phyloP scores from a whole-genome alignment of 2,888 invertebrate species.

The Teinopalpus imperialis region DNA sequence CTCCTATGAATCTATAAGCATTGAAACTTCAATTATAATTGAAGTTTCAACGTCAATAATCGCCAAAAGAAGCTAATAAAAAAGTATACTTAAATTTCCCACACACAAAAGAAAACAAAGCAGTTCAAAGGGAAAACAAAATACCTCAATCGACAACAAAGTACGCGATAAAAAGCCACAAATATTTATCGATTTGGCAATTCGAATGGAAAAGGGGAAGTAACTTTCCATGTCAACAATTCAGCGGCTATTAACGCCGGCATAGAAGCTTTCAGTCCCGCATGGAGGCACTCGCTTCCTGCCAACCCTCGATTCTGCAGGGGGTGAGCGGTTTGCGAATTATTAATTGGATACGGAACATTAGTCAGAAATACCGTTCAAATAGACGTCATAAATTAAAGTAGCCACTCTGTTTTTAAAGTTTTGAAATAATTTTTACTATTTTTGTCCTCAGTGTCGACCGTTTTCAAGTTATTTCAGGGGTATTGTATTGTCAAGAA shows the following conservation, averaged over 20 bases:
- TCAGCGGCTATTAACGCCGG: conserved; percentile 35
- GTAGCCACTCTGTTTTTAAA: conserved; percentile 5
- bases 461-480: neutral
- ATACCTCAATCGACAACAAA: conserved; percentile 10
- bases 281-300: conserved; percentile 21
- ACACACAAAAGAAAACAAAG: neutral
- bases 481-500: neutral
- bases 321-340: conserved; percentile 19
- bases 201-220: conserved; percentile 34
- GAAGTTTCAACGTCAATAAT: too few species aligned
- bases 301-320: conserved; percentile 16
- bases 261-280: conserved; percentile 28
- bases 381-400: conserved; percentile 14
- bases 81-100: too few species aligned
- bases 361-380: conserved; percentile 14
- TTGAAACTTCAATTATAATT: too few species aligned
- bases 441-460: conserved; percentile 9
- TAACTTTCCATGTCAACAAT: conserved; percentile 38
- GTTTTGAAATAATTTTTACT: conserved; percentile 2
- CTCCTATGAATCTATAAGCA: too few species aligned
- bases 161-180: conserved; percentile 22
- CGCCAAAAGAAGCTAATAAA: too few species aligned
- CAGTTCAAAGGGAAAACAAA: conserved; percentile 9
- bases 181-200: conserved; percentile 31
- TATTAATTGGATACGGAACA: conserved; percentile 24